A percentile compares a stretch with the other conserved stretches of the same genome.
These are phyloP conservation scores for Alethe diademata DNA, from an alignment of 2,113 vertebrate species.

Conservation along the genomic window DNA sequence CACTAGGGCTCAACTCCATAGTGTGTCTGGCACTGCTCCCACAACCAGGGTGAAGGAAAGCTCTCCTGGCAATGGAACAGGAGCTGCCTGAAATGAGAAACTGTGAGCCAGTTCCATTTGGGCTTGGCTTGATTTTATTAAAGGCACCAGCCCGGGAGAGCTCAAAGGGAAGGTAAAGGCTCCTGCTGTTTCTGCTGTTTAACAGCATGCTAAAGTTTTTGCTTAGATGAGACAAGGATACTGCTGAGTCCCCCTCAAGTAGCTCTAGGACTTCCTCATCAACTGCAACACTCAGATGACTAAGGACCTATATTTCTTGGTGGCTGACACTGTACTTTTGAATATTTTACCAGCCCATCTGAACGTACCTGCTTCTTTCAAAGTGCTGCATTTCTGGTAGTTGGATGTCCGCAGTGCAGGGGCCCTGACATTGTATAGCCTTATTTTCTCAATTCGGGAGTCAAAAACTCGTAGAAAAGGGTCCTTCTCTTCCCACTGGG, in stretches of 20 bases:
- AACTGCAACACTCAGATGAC: not conserved
- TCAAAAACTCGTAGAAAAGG: slow-evolving; percentile 91
- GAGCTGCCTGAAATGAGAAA: not conserved
- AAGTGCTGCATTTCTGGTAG: slow-evolving; percentile 87
- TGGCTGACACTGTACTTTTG: not conserved
- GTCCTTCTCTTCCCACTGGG: slow-evolving; percentile 94
- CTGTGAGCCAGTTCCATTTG: rapidly evolving
- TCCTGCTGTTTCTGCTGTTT: not conserved
- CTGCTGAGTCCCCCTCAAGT: not conserved
- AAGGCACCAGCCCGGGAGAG: not conserved
- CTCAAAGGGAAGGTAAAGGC: not conserved
- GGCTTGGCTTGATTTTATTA: not conserved
- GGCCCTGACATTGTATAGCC: slow-evolving; percentile 83
- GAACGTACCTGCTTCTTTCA: slow-evolving; percentile 89
- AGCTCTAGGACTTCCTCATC: not conserved
- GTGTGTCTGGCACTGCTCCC: not conserved
- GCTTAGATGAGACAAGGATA: not conserved
- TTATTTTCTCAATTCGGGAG: slow-evolving; percentile 87
- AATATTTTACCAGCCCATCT: not conserved
- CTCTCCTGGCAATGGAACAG: not conserved
- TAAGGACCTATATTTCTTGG: not conserved
- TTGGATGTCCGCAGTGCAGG: slow-evolving; percentile 80
- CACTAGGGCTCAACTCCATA: rapidly evolving
- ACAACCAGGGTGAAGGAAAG: not conserved
- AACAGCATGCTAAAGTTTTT: not conserved